These are phyloP conservation scores for Glyphotaelius pellucidus DNA, from an alignment of 2,888 invertebrate species.

Conservation along the genomic window DNA sequence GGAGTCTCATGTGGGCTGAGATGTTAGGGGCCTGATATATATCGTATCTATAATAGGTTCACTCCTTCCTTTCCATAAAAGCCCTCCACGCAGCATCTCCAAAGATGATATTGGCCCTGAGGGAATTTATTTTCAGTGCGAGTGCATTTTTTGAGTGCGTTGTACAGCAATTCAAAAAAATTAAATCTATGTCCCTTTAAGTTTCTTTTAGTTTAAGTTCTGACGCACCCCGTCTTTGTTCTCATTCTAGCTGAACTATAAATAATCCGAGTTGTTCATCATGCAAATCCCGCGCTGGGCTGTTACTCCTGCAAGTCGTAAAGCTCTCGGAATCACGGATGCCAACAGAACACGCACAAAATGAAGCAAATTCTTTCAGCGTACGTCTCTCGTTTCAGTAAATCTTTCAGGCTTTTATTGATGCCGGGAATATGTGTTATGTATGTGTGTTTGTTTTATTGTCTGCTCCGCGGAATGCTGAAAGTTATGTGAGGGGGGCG, in stretches of 20 bases:
- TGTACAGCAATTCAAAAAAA: no score
- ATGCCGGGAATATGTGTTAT: slow-evolving; percentile 13
- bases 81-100: no score
- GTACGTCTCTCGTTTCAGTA: slow-evolving; percentile 17
- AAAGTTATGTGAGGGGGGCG: neutral
- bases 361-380: slow-evolving; percentile 19
- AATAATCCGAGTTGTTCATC: neutral
- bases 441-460: slow-evolving; percentile 5
- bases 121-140: no score
- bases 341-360: neutral
- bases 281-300: neutral
- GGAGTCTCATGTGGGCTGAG: no score
- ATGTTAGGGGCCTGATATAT: no score
- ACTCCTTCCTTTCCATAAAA: no score
- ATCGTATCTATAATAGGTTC: no score
- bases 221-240: neutral
- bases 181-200: no score
- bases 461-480: neutral
- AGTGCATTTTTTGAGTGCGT: no score
- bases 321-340: neutral
- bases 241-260: neutral
- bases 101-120: no score
- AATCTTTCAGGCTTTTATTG: slow-evolving; percentile 13
- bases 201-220: neutral
- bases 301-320: neutral